Base-by-base conservation (phyloP, 1,140 invertebrate genomes). In the Eueides isabella region DNA sequence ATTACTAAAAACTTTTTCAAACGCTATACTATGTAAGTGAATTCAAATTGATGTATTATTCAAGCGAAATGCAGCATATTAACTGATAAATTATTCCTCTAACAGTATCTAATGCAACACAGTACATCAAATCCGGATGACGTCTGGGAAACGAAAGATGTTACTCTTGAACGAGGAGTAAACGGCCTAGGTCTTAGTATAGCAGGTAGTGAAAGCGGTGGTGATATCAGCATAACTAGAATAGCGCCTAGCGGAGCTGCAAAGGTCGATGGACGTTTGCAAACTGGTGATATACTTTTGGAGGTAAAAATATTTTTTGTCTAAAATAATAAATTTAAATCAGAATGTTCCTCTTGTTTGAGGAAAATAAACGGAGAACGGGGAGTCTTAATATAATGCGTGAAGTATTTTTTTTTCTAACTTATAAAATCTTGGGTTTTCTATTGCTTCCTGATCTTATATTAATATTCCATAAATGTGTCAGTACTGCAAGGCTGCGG, bases 211-310 rank as follows among this genome's bases (percentile, higher is more conserved):
- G 84, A 98, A 97, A 96, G 96, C 79, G 97, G 97, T 76, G 96
- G 95, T 82, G 97, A 97, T 85, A 99, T 99, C 87, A 99, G 98
- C 95, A 98, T 99, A 89, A 99, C 99, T 28, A 98, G 99, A 94
- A 95, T 99, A 81, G 99, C 99, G 91, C 95, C 97, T 7, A 98
- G 97, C 41, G 98, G 99, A 12, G 98, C 99, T 23, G 99, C 99
- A 3, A 97, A 97, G 33, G 95, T 95, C 64, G 94, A 95, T 77
- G 94, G 94, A 12, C 88, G 94, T 38, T 80, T 95, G 72, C 94
- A 93, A 82, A 93, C 95, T 65, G 95, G 95, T 68, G 94, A 95
- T 82, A 94, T 94, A 69, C 93, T 95, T 75, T 87, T 95, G 38
- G 93, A 94, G 79, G 94, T 95, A 72, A 55, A 48, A 26, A 55